Evolutionary conservation across 2,113 vertebrate genomes (phyloP).

Genomic region (Cyprinus carpio): DNA sequence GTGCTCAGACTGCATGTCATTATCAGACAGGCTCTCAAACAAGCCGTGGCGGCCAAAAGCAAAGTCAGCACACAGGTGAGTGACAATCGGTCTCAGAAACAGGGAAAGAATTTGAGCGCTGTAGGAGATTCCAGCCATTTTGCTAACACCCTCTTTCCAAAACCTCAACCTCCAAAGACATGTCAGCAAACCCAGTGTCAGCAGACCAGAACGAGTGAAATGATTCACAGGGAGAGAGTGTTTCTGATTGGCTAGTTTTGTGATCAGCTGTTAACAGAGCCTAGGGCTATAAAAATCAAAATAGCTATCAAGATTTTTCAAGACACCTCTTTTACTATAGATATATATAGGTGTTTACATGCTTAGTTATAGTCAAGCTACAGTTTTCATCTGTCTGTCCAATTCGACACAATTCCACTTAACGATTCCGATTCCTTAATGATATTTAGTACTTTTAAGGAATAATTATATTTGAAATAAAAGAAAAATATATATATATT

Average conservation of each 20-base stretch:
- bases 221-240: background rate
- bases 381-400: background rate
- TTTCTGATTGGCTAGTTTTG: background rate
- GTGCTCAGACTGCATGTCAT: constrained; percentile 84
- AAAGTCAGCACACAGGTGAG: constrained; percentile 81
- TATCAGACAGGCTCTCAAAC: constrained; percentile 81
- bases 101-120: background rate
- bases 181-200: constrained; percentile 13
- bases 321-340: background rate
- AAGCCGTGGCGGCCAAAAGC: constrained; percentile 79
- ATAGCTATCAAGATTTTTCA: background rate
- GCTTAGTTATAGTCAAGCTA: background rate
- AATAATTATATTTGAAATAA: no score
- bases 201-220: background rate
- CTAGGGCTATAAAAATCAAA: background rate
- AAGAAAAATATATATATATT: no score
- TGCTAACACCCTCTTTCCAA: background rate
- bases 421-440: background rate
- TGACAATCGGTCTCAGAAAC: constrained; percentile 8
- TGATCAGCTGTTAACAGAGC: background rate
- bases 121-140: background rate
- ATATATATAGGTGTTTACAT: background rate
- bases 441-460: no score
- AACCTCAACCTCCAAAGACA: background rate
- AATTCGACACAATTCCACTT: background rate